Evolutionary conservation across 2,888 invertebrate genomes (phyloP).

Genomic region (Mesochorus sp.): DNA sequence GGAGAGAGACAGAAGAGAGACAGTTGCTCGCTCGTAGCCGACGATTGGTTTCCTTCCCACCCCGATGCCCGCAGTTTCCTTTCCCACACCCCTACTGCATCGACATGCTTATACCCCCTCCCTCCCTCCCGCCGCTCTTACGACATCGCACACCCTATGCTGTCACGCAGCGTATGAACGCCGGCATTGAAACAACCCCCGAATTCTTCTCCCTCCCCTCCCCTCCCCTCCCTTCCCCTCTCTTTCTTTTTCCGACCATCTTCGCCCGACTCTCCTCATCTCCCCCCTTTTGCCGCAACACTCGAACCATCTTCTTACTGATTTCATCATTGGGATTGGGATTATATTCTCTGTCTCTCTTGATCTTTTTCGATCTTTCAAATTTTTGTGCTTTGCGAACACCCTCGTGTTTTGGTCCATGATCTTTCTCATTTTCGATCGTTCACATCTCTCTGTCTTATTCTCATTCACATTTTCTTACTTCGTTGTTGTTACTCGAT

Average conservation of each 20-base stretch:
- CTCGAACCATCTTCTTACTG: too few species aligned
- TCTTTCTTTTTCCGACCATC: background rate
- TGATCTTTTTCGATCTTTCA: too few species aligned
- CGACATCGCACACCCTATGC: constrained; percentile 50
- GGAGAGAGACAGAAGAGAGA: constrained; percentile 22
- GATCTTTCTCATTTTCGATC: too few species aligned
- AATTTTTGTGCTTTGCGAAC: too few species aligned
- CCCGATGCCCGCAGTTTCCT: constrained; percentile 60
- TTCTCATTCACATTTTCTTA: too few species aligned
- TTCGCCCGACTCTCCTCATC: too few species aligned
- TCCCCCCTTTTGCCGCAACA: too few species aligned
- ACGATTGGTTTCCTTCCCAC: constrained; percentile 80
- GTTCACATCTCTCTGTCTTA: too few species aligned
- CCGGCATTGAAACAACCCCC: constrained; percentile 56
- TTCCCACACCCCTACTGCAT: constrained; percentile 63
- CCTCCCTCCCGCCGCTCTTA: constrained; percentile 60
- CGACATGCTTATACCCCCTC: constrained; percentile 39
- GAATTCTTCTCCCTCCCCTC: constrained; percentile 49
- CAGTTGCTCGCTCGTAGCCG: constrained; percentile 65
- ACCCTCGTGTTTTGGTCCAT: too few species aligned
- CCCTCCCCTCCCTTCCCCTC: constrained; percentile 34
- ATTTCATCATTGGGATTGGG: too few species aligned
- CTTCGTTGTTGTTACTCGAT: too few species aligned
- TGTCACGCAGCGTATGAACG: constrained; percentile 58
- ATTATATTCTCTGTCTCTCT: too few species aligned